Base-by-base conservation (phyloP, 2,113 vertebrate genomes). In the Strix aluco region DNA sequence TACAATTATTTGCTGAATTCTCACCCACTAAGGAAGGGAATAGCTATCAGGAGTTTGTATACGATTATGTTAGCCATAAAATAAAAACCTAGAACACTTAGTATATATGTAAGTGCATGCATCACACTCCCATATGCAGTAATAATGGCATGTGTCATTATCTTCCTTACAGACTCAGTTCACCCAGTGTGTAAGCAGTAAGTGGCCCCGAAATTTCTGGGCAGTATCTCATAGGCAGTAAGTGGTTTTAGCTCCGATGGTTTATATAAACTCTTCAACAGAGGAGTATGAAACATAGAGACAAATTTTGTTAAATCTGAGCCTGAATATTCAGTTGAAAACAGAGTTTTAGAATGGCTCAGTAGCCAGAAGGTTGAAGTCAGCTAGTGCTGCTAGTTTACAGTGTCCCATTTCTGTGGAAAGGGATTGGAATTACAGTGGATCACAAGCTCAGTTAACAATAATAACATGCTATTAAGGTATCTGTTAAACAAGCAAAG, bases 91-190 rank as follows among this genome's bases (percentile, higher is more conserved):
- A 58, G 51, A 71, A 52, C 29, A 73, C 54, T 63, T 14, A 10
- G 2, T 78, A 9, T 54, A 6, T 10, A 15, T 5, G 4, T 36
- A 55, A 70, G 38, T 23, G 30, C 23, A 30, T 10, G n/a, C 73
- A 9, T 22, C 44, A n/a, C 10, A 4, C 5, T 36, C 15, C 40
- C 52, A 9, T 4, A 29, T 0, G 2, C 2, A 2, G 32, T 13
- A 65, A 12, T 32, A 61, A 21, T 0, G 1, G 10, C 3, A 2
- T 0, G 0, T 72, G 30, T 29, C 87, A 26, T 16, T 12, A 47
- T 8, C 46, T 73, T 72, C 44, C 77, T 29, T 19, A 49, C 1
- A 10, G 36, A 21, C 10, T 69, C 58, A 20, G 26, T 11, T 65
- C 59, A 55, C 30, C n/a, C n/a, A 19, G 44, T 3, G 25, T 40